phyloP scores from a whole-genome alignment of 2,113 vertebrate species.

The Pimephales promelas region DNA sequence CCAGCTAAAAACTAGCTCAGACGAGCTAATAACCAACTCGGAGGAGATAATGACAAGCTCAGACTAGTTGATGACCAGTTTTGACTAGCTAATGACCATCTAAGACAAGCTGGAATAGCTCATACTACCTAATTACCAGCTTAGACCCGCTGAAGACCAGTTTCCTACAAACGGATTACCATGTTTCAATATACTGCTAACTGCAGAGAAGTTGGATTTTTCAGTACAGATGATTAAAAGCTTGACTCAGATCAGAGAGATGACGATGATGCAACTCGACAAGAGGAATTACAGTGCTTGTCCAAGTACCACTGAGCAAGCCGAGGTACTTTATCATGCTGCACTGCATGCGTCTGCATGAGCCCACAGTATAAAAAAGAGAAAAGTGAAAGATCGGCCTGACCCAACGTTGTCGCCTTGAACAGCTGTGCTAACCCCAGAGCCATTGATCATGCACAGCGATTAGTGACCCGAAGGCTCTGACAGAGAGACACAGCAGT shows the following conservation, averaged over 20 bases:
- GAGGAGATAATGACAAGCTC: neutral
- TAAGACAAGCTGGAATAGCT: neutral
- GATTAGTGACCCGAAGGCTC: conserved; percentile 49
- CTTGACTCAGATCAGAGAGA: neutral
- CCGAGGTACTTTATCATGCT: conserved; percentile 16
- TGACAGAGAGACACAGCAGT: neutral
- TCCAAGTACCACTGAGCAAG: neutral
- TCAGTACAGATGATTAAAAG: neutral
- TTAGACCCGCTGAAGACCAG: neutral
- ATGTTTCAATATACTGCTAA: neutral
- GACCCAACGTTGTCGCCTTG: conserved; percentile 55
- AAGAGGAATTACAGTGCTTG: neutral
- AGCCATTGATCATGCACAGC: conserved; percentile 62
- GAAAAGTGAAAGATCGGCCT: conserved; percentile 46
- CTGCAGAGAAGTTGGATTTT: neutral
- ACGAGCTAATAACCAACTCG: no score
- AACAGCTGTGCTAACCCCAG: conserved; percentile 50
- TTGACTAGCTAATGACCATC: neutral
- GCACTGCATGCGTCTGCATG: conserved; percentile 14
- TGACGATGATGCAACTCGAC: neutral
- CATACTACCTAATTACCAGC: neutral
- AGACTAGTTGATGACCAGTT: neutral
- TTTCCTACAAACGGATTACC: neutral
- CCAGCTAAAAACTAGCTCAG: neutral
- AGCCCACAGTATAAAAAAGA: conserved; percentile 26